Conservation (phyloP, 2,888 invertebrate species). For the Microctonus hyperodae region DNA sequence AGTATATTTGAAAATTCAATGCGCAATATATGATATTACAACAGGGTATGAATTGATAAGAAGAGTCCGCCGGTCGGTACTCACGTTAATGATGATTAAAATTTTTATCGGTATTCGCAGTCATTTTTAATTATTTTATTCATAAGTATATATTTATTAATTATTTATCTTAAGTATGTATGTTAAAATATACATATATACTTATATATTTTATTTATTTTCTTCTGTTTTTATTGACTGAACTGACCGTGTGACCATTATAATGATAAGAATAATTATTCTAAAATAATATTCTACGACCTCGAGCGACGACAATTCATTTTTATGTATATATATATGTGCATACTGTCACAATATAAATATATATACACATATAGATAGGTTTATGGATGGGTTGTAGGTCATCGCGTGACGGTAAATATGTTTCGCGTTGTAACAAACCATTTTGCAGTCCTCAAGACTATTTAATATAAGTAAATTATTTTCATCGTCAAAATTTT, state of each 20-base stretch:
- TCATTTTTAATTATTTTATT: conserved; percentile 2
- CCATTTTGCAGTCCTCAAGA: not conserved
- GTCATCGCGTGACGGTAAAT: conserved; percentile 4
- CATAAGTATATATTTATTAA: not conserved
- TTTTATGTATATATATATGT: not conserved
- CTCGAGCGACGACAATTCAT: conserved; percentile 1
- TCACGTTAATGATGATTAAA: not conserved
- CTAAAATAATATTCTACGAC: not conserved
- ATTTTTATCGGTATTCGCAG: not conserved
- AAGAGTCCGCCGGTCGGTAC: conserved; percentile 23
- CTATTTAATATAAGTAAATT: not conserved
- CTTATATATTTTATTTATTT: not conserved
- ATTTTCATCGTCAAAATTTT: not conserved
- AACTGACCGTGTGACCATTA: conserved; percentile 6
- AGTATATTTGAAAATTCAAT: not conserved
- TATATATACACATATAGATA: not conserved
- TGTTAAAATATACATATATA: not conserved
- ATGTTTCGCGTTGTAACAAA: not conserved
- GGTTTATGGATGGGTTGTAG: not conserved
- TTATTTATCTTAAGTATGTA: not conserved
- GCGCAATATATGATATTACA: not conserved
- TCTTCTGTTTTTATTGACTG: conserved; percentile 8
- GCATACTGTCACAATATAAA: not conserved
- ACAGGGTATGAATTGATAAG: conserved; percentile 15
- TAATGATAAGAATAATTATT: conserved; percentile 2